These are phyloP conservation scores for Palloptera scutellata DNA, from an alignment of 2,888 invertebrate species.

Conservation along the genomic window DNA sequence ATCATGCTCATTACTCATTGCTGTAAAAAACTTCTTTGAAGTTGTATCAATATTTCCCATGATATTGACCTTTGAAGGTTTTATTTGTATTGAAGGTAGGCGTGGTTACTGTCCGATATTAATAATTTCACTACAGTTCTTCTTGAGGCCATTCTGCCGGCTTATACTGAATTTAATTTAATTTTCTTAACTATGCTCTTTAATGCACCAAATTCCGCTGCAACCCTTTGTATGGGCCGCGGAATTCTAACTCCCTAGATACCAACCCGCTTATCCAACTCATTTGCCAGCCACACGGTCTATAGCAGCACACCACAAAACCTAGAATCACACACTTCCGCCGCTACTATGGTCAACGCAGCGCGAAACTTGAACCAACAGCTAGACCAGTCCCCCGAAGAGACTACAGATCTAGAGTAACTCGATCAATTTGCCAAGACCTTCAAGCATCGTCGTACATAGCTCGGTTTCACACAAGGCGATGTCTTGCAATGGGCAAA, in stretches of 20 bases:
- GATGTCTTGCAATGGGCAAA: constrained; percentile 99
- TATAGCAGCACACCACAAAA: constrained; percentile 65
- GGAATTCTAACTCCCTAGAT: constrained; percentile 69
- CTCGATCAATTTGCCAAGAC: constrained; percentile 98
- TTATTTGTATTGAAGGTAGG: too few species aligned
- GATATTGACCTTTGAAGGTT: too few species aligned
- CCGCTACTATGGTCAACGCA: constrained; percentile 60
- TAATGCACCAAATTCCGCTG: constrained; percentile 66
- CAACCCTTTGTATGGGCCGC: constrained; percentile 54
- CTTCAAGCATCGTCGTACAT: constrained; percentile 96
- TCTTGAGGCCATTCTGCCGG: too few species aligned
- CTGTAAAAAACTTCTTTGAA: too few species aligned
- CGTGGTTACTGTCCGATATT: too few species aligned
- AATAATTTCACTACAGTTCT: too few species aligned
- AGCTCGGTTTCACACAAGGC: constrained; percentile 98
- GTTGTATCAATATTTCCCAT: too few species aligned
- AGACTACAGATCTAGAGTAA: constrained; percentile 96
- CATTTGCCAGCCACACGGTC: constrained; percentile 30
- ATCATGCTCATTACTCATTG: too few species aligned
- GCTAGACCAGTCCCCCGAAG: constrained; percentile 79
- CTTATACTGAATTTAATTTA: too few species aligned
- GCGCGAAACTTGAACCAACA: constrained; percentile 38
- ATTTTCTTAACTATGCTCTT: too few species aligned
- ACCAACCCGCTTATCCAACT: constrained; percentile 65
- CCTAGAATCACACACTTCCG: constrained; percentile 56